Conservation (phyloP, 2,888 invertebrate genomes). For the Sericinus montela region DNA sequence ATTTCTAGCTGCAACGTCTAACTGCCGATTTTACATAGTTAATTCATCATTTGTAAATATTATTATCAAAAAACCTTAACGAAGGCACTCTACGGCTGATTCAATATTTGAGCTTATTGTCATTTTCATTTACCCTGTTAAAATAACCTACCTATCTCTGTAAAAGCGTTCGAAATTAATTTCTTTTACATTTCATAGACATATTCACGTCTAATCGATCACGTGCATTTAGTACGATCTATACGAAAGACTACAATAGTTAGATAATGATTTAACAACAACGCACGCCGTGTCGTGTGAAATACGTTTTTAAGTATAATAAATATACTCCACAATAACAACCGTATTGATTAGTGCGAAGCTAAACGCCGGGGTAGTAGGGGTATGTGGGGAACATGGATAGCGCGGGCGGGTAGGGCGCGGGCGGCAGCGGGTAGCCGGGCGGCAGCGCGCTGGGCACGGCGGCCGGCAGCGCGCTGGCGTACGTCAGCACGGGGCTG, state of each 20-base stretch:
- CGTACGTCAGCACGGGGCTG: constrained; percentile 55
- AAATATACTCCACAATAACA: no score
- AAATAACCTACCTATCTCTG: not conserved
- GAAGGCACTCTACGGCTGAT: constrained; percentile 44
- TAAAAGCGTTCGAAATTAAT: not conserved
- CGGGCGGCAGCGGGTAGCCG: constrained; percentile 49
- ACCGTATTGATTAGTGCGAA: not conserved
- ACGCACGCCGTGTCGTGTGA: no score
- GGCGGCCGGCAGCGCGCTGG: constrained; percentile 40
- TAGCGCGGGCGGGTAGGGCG: constrained; percentile 45
- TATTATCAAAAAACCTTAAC: constrained; percentile 27
- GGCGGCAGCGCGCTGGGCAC: constrained; percentile 52
- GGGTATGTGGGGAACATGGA: constrained; percentile 62
- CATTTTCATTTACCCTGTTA: constrained; percentile 62
- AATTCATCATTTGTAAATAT: constrained; percentile 17
- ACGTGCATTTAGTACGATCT: no score
- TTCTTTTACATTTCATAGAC: not conserved
- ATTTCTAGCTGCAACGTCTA: constrained; percentile 28
- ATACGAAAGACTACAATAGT: no score
- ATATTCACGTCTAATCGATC: no score
- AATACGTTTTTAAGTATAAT: no score
- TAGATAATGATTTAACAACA: no score
- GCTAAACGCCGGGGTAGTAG: constrained; percentile 49
- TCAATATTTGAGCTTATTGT: constrained; percentile 53
- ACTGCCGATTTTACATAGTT: constrained; percentile 25